Base-by-base conservation (phyloP, 1,140 invertebrate genomes). In the Caenorhabditis latens region DNA sequence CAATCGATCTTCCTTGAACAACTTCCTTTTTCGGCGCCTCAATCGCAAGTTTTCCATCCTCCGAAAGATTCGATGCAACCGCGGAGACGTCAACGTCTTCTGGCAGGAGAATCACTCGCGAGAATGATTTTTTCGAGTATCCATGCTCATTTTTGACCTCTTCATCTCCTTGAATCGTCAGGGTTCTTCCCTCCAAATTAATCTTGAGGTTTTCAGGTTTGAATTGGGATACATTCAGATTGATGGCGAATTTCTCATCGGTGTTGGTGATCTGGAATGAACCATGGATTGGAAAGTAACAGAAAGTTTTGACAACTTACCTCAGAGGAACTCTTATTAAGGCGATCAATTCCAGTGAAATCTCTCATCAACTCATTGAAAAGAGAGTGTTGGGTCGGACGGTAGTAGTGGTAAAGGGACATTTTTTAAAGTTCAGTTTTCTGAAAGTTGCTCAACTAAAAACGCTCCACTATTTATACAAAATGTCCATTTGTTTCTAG, bases 21-120 rank as follows among this genome's bases (percentile, higher is more conserved):
- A 67, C 21, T 75, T 85, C 58, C 40, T 63, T 86, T 55, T 86
- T 86, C 50, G 86, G 86, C 11, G 75, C 86, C 46, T 86, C 86
- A 32, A 86, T 86, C n/a, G 86, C 83, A 55, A 86, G 86, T 53
- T 57, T 65, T 63, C 86, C 86, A 24, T 57, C 57, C 53, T 86
- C 86, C 5, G 86, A 57, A 11, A 86, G 61, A 61, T 71, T 55
- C 16, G 86, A 86, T 24, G 75, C 53, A 71, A 86, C 65, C 6
- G 46, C 58, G 32, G 53, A 19, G 32, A 65, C 55, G 32, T 83
- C 61, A 3, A 86, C 86, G 42, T 86, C 86, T 50, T 86, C 86
- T 9, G 86, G 86, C 16, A 86, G 79, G 13, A 83, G 53, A 21
- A 71, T 79, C 6, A 43, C 46, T 19, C 79, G 57, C 21, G 86